Base-by-base conservation (phyloP, 2,888 invertebrate species). In the Galeruca laticollis region DNA sequence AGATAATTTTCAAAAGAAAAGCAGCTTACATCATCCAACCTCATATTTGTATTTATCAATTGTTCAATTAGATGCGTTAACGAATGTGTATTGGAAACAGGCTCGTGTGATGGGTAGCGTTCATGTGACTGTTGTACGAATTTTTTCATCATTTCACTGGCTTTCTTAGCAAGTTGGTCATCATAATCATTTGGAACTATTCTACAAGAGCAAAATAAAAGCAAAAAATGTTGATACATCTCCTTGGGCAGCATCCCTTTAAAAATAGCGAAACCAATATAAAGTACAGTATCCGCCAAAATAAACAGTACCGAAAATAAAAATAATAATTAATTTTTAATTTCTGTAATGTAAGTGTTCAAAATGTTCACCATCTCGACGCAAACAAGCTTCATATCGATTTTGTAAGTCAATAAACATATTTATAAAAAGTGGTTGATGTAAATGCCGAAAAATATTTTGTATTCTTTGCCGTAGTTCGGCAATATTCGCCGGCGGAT, bases 171-270 rank as follows among this genome's bases (percentile, higher is more conserved):
- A 47, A 47, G 47, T 47, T 47, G 47, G 18, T 47, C 18, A 15
- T 47, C 4, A 47, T 47, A 47, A 47, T 2, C 15, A 47, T 47
- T 47, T 5, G 47, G 4, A n/a, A 47, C 47, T 47, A 47, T 47
- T 47, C 47, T 15, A 9, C 47, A 47, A 47, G 47, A 47, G 47
- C 47, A 47, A 47, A 47, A 47, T 47, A 47, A 47, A 47, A 47
- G 18, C 43, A 47, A 47, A 47, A 47, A 47, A 47, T 47, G 47
- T 15, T 47, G 47, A 47, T 47, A 47, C 15, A 47, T 47, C 47
- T 47, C 47, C n/a, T n/a, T 47, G 47, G 47, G 47, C 47, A 47
- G 47, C 47, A 47, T 47, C 47, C 47, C 47, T 47, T 47, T 15
- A 5, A 47, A 47, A 47, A 47, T 47, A 47, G 47, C 47, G 6